Evolutionary conservation across 2,888 invertebrate species (phyloP).

Genomic region (Euzetes globulus): DNA sequence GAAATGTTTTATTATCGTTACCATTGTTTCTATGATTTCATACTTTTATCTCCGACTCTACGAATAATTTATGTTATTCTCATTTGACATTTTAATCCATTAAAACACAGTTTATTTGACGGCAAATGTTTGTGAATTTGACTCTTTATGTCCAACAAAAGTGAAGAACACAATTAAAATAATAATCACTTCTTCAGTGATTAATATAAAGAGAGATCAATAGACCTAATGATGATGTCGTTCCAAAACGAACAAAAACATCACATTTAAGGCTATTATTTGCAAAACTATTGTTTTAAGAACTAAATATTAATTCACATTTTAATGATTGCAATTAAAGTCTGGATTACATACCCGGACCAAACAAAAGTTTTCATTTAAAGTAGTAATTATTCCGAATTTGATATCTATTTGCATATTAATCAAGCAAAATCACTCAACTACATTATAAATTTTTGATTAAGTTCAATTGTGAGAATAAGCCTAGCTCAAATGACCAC

Average conservation of each 20-base stretch:
- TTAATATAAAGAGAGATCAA: slow-evolving; percentile 1
- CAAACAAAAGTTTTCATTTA: too few species aligned
- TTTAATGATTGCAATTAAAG: neutral
- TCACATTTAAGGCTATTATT: neutral
- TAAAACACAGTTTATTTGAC: neutral
- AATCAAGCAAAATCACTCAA: too few species aligned
- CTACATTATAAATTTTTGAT: too few species aligned
- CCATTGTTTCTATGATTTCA: neutral
- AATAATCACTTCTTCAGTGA: neutral
- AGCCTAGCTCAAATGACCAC: too few species aligned
- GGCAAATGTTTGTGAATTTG: neutral
- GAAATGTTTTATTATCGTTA: neutral
- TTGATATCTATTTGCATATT: too few species aligned
- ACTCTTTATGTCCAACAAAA: neutral
- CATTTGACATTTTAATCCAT: neutral
- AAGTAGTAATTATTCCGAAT: too few species aligned
- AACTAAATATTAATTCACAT: neutral
- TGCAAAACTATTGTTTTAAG: neutral
- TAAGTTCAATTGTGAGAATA: too few species aligned
- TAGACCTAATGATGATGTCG: neutral
- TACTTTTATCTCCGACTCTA: too few species aligned
- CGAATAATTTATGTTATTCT: too few species aligned
- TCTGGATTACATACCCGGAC: too few species aligned
- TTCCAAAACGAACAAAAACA: neutral
- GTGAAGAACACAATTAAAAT: neutral